phyloP scores from a whole-genome alignment of 1,140 invertebrate genomes.

The Ericerus pela region DNA sequence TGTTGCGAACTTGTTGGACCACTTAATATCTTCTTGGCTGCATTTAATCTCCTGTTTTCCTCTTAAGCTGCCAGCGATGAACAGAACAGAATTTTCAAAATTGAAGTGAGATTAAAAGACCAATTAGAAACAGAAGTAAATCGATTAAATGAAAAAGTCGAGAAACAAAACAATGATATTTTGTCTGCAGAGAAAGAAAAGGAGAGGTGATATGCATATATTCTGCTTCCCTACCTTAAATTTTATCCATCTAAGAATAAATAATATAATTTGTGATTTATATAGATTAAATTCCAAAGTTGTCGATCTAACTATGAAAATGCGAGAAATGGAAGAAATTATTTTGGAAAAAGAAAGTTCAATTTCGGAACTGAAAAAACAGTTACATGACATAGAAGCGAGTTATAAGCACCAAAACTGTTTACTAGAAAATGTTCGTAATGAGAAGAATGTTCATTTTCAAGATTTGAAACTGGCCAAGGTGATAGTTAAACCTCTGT shows the following conservation, averaged over 20 bases:
- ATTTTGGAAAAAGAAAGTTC: not conserved
- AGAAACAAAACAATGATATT: not conserved
- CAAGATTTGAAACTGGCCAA: not conserved
- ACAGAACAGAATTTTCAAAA: conserved; percentile 4
- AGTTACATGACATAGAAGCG: not conserved
- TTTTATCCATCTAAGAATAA: too few species aligned
- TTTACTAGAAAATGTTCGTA: conserved; percentile 5
- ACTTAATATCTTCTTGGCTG: not conserved
- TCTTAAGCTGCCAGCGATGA: not conserved
- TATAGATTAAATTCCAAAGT: not conserved
- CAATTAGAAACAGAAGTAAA: conserved; percentile 1
- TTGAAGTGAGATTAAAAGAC: not conserved
- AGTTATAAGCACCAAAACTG: not conserved
- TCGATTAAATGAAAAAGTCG: not conserved
- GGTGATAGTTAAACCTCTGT: not conserved
- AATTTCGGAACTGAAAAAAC: not conserved
- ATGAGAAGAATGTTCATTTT: conserved; percentile 2
- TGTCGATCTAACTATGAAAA: not conserved
- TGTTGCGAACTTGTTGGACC: not conserved
- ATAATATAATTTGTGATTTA: too few species aligned
- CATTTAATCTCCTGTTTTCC: not conserved
- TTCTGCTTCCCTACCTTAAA: too few species aligned
- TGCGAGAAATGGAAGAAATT: not conserved
- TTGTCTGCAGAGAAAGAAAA: not conserved
- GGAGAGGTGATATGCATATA: not conserved